Evolutionary conservation across 2,888 invertebrate genomes (phyloP), one percentile per base, ranked within the genome.

Genomic region (Caradrina kadenii): DNA sequence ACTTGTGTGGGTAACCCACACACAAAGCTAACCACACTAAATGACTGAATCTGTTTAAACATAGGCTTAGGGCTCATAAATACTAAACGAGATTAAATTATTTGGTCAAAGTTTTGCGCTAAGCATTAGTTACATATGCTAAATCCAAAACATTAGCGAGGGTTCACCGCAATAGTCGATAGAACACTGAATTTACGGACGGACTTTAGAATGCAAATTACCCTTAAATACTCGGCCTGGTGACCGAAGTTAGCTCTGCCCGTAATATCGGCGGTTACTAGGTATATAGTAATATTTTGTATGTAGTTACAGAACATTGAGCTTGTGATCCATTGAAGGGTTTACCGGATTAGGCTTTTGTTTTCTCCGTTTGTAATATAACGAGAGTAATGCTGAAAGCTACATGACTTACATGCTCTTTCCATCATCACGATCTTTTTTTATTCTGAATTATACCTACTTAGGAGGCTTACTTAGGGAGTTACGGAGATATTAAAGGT

Each of bases 141-240:
- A 56, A 79, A 81, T 72, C 63, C 21, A n/a, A 63, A 69, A 35
- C 35, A 49, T 69, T 65, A 26, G 52, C 48, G 50, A 7, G 45
- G 79, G 69, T 78, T 53, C 26, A n/a, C 77, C 77, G 53, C 69
- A 79, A 66, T 71, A 76, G 63, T 66, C 76, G 63, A 81, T 77
- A 76, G 71, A 65, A 50, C 53, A 64, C 45, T 31, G 19, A 73
- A 79, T 73, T 70, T 81, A 76, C 62, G 65, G 26, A 63, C 53
- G 54, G 79, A 76, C 69, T 81, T 76, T 70, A 50, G 79, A 68
- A 72, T 76, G 69, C 64, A 76, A 80, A 80, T 79, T 81, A 68
- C 54, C 58, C 76, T 50, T 67, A 70, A 81, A 50, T 39, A 52
- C 39, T 67, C 11, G 56, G 52, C 19, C 56, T 21, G 61, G 63